phyloP scores from a whole-genome alignment of 1,140 invertebrate species.

The Cydia fagiglandana region DNA sequence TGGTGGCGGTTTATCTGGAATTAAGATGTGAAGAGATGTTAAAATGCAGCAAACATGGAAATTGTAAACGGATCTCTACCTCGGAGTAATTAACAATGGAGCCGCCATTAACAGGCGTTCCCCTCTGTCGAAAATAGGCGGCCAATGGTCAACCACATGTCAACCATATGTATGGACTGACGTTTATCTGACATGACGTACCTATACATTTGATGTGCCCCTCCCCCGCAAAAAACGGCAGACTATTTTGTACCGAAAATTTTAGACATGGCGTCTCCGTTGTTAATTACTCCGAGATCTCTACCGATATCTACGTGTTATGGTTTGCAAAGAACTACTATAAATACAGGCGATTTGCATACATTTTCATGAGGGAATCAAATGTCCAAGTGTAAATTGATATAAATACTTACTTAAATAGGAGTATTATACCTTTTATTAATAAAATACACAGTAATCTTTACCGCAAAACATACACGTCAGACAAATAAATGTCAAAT shows the following conservation, averaged over 20 bases:
- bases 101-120: too few relatives aligned
- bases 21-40: neutral
- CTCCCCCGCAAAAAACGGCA: too few relatives aligned
- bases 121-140: too few relatives aligned
- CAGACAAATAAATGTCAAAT: slow-evolving; percentile 27
- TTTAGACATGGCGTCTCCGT: too few relatives aligned
- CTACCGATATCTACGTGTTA: neutral
- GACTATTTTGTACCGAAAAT: too few relatives aligned
- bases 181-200: too few relatives aligned
- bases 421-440: neutral
- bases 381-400: neutral
- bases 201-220: too few relatives aligned
- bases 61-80: neutral
- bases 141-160: too few relatives aligned
- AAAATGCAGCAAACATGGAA: neutral
- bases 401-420: neutral
- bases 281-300: too few relatives aligned
- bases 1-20: slow-evolving; percentile 66
- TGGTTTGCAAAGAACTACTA: neutral
- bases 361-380: neutral
- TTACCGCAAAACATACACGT: slow-evolving; percentile 12
- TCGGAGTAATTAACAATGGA: too few relatives aligned
- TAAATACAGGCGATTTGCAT: neutral
- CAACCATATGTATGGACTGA: too few relatives aligned
- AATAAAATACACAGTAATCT: neutral